Conservation (phyloP, 2,113 vertebrate species). For the Pungitius pungitius region DNA sequence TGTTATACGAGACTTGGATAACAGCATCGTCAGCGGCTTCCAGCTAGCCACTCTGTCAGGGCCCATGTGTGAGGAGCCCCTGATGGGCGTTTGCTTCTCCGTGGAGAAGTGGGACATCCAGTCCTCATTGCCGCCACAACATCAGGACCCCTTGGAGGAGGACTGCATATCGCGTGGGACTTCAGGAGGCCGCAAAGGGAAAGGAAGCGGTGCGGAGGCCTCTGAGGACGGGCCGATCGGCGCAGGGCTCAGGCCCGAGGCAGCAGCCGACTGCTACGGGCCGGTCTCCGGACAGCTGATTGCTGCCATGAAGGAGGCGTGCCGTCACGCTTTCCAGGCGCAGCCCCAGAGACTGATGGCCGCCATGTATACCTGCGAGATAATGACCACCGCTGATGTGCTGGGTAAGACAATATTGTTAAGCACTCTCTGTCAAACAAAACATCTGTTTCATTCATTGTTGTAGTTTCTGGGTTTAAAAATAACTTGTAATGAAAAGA, state of each 20-base stretch:
- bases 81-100: slow-evolving; percentile 96
- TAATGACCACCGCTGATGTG: slow-evolving; percentile 95
- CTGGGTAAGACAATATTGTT: slow-evolving; percentile 84
- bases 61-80: slow-evolving; percentile 97
- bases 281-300: slow-evolving; percentile 96
- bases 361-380: slow-evolving; percentile 97
- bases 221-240: neutral
- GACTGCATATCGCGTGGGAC: slow-evolving; percentile 12
- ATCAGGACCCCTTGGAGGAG: slow-evolving; percentile 54
- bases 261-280: slow-evolving; percentile 85
- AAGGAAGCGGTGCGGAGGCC: neutral
- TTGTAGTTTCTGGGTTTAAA: neutral
- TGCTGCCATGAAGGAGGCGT: slow-evolving; percentile 94
- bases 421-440: neutral
- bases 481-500: no score
- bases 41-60: slow-evolving; percentile 92
- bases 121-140: slow-evolving; percentile 44
- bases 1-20: slow-evolving; percentile 85
- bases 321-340: slow-evolving; percentile 90
- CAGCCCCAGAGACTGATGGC: slow-evolving; percentile 93
- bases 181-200: neutral
- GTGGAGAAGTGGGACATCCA: slow-evolving; percentile 90
- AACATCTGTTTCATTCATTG: neutral
- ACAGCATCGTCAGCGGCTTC: slow-evolving; percentile 94
- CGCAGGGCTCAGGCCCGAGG: slow-evolving; percentile 59